Evolutionary conservation across 2,888 invertebrate genomes (phyloP).

Genomic region (Mellilla xanthometata): DNA sequence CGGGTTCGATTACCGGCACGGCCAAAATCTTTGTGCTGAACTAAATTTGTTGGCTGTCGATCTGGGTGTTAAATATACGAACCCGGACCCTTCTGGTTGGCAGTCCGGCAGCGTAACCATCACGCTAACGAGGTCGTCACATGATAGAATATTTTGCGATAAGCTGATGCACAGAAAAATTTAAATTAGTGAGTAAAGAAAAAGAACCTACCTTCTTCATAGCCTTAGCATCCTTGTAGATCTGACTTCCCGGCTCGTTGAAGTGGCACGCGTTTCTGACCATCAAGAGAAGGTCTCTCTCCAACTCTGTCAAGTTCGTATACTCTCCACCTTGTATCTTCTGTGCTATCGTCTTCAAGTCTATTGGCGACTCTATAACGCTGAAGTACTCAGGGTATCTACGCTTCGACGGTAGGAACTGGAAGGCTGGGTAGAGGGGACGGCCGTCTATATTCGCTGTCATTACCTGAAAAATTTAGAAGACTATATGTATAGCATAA

Average conservation of each 20-base stretch:
- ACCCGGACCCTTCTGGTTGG: no score
- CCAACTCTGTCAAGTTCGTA: conserved; percentile 89
- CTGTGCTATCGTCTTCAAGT: conserved; percentile 95
- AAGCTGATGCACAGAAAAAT: no score
- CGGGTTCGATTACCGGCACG: no score
- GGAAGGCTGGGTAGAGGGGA: conserved; percentile 93
- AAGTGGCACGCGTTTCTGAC: conserved; percentile 97
- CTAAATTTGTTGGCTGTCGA: no score
- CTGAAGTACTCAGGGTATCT: conserved; percentile 98
- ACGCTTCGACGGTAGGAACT: conserved; percentile 95
- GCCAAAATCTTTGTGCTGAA: no score
- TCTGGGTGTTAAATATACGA: no score
- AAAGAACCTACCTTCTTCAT: conserved; percentile 92
- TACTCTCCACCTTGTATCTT: conserved; percentile 94
- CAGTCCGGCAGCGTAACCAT: no score
- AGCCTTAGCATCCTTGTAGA: conserved; percentile 96
- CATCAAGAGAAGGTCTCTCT: conserved; percentile 94
- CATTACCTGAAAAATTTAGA: conserved; percentile 84
- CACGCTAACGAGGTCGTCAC: no score
- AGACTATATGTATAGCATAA: no score
- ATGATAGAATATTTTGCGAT: no score
- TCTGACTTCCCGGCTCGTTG: conserved; percentile 97
- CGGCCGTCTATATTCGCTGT: conserved; percentile 93
- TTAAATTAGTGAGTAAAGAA: no score
- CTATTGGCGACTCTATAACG: conserved; percentile 96